Conservation (phyloP, 30 jellyfish, hydroid and myxozoan species). For the Aurelia aurita complex sp. Pacific region DNA sequence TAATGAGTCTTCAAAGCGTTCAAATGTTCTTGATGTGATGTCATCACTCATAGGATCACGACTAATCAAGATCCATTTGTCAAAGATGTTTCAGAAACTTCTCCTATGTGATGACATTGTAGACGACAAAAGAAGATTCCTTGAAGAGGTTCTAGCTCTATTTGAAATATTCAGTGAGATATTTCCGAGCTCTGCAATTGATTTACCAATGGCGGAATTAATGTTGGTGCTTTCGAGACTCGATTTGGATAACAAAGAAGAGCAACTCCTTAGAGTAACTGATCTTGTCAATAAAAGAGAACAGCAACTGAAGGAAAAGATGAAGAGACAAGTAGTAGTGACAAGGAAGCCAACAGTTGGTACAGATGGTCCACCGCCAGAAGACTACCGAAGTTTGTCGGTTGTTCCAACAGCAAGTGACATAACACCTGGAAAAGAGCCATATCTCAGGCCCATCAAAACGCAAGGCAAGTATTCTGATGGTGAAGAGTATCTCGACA, state of each 20-base stretch:
- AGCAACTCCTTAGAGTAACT: not conserved
- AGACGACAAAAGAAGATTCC: not conserved
- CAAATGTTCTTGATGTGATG: not conserved
- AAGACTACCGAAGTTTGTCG: constrained; percentile 63
- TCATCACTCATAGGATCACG: constrained; percentile 17
- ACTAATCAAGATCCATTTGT: not conserved
- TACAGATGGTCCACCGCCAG: constrained; percentile 48
- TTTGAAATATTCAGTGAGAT: constrained; percentile 7
- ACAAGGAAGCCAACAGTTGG: not conserved
- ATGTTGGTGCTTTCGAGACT: not conserved
- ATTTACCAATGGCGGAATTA: constrained; percentile 27
- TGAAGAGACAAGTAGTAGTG: too few relatives aligned
- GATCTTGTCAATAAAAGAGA: not conserved
- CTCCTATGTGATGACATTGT: not conserved
- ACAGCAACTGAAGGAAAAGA: too few relatives aligned
- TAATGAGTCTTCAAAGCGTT: not conserved
- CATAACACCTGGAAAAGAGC: constrained; percentile 7
- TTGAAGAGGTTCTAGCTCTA: not conserved
- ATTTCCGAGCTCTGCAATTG: constrained; percentile 32
- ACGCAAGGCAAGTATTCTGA: constrained; percentile 49
- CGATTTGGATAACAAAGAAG: constrained; percentile 12
- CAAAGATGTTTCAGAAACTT: constrained; percentile 2
- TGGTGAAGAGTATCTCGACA: constrained; percentile 60
- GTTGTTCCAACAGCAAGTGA: constrained; percentile 53
- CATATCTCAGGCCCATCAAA: constrained; percentile 71